Base-by-base conservation (phyloP, 2,797 vertebrate species). In the Amazonetta brasiliensis region DNA sequence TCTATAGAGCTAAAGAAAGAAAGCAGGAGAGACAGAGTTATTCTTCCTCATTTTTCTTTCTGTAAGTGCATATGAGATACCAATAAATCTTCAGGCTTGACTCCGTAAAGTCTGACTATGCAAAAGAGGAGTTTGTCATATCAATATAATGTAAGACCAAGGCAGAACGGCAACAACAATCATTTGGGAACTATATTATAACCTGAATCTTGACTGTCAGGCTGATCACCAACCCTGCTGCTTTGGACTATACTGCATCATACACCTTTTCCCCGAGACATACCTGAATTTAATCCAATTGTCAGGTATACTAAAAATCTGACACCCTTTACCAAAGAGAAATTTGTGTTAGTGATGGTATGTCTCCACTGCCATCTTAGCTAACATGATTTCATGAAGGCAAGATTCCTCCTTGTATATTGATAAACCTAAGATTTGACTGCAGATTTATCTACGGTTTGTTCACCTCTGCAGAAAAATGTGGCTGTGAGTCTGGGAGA, bases 1-100 rank as follows among this genome's bases (percentile, higher is more conserved):
- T 99, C 98, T 71, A 99, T 62, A 54, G 98, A 99, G 64, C 99
- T 99, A 83, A 43, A 69, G 63, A 73, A 93, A 66, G 7, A 39
- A 96, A 89, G 10, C 7, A 74, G 39, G 12, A 91, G 37, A 64
- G 28, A 31, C 1, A 74, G 7, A 1, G 1, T 81, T 37, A 78
- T 63, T 81, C 81, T 35, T 83, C 64, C 13, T 62, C 18, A 7
- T 67, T 79, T 87, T 54, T 3, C 7, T 64, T 76, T 79, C 22
- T 68, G 30, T 39, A 63, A 81, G 12, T 0, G 0, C 31, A 26
- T 31, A 46, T 11, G 5, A 44, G 9, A 64, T 25, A 82, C 7
- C 17, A 62, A 25, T 48, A 58, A 26, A 37, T 54, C 55, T 75
- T 80, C 71, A 92, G 30, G 26, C 21, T 14, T 9, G 26, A 73